Percentiles rank a stretch among this genome's conserved stretches.
phyloP scores from a whole-genome alignment of 1,140 invertebrate genomes.

The Gryon sp. region DNA sequence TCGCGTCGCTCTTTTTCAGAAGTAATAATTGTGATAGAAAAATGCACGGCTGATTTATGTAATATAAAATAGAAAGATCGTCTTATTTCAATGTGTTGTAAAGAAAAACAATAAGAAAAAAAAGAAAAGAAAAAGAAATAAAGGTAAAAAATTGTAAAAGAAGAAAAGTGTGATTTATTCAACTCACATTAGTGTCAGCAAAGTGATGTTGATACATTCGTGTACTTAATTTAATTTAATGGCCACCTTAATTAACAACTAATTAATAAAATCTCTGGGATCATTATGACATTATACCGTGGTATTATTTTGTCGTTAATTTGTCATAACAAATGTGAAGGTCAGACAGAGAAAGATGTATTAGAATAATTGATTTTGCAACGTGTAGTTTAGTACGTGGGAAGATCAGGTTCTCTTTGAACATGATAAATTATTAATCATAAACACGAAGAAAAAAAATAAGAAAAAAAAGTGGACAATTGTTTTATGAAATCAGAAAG shows the following conservation, averaged over 20 bases:
- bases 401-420: slow-evolving; percentile 53
- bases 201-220: no score
- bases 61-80: slow-evolving; percentile 1
- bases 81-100: no score
- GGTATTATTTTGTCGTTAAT: slow-evolving; percentile 41
- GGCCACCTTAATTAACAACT: no score
- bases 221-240: no score
- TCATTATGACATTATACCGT: slow-evolving; percentile 36
- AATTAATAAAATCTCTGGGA: slow-evolving; percentile 7
- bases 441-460: slow-evolving; percentile 13
- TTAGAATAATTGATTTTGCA: slow-evolving; percentile 56
- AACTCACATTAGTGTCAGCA: no score
- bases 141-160: neutral
- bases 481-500: slow-evolving; percentile 7
- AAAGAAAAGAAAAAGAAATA: neutral
- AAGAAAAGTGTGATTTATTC: no score
- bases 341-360: slow-evolving; percentile 50
- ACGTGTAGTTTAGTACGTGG: slow-evolving; percentile 42
- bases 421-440: slow-evolving; percentile 49
- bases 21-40: slow-evolving; percentile 24
- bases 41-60: slow-evolving; percentile 21
- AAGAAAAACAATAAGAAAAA: neutral
- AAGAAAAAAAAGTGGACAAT: slow-evolving; percentile 25
- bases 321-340: slow-evolving; percentile 55
- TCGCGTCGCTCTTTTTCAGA: slow-evolving; percentile 30